phyloP scores from a whole-genome alignment of 2,797 vertebrate genomes.

The Poecile montanus region DNA sequence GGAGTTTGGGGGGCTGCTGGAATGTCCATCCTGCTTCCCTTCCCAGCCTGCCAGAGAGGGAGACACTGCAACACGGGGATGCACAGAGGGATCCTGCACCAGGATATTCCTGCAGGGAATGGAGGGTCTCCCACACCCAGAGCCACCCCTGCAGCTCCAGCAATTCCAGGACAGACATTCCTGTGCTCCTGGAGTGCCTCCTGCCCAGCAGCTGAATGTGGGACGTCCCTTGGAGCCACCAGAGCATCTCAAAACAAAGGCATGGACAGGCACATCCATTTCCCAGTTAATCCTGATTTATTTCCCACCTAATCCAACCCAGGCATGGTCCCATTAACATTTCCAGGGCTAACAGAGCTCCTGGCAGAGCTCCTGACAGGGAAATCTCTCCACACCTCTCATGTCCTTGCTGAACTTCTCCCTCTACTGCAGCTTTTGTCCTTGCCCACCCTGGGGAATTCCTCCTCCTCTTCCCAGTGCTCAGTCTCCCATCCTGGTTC shows the following conservation, averaged over 20 bases:
- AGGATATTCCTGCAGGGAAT: background rate
- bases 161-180: fast-evolving
- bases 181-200: background rate
- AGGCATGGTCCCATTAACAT: background rate
- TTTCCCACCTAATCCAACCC: background rate
- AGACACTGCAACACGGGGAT: background rate
- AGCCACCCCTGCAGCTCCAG: background rate
- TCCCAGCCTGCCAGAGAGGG: conserved; percentile 76
- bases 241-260: background rate
- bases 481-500: background rate
- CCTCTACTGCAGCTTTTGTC: background rate
- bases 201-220: background rate
- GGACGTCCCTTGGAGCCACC: background rate
- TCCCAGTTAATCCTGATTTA: background rate
- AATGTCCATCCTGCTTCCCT: conserved; percentile 77
- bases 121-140: fast-evolving
- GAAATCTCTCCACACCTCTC: background rate
- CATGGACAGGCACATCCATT: fast-evolving
- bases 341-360: background rate
- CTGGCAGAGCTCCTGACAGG: background rate
- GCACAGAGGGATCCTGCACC: fast-evolving
- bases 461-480: background rate
- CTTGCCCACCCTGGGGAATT: background rate
- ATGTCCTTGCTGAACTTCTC: background rate
- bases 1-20: conserved; percentile 78